phyloP scores from a whole-genome alignment of 2,113 vertebrate species.

The Indri indri region DNA sequence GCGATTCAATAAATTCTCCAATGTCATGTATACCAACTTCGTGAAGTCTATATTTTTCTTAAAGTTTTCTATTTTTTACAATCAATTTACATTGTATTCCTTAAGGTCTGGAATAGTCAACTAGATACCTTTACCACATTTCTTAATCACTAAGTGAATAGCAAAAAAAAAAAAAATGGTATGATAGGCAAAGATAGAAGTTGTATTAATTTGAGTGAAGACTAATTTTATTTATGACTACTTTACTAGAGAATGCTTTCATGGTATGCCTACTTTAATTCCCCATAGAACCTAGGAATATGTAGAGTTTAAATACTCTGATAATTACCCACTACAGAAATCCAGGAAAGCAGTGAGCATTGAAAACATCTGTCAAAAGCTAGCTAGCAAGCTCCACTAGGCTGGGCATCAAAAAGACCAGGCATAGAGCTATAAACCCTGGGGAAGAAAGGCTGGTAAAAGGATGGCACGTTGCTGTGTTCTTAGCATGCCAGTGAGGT shows the following conservation, averaged over 20 bases:
- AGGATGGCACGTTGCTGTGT: background rate
- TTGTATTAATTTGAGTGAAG: background rate
- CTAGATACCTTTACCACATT: background rate
- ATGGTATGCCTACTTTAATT: slow-evolving; percentile 10
- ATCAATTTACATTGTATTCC: background rate
- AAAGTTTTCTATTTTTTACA: background rate
- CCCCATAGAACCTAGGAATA: background rate
- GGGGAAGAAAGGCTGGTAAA: background rate
- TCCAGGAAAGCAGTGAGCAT: slow-evolving; percentile 18
- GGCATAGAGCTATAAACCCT: background rate
- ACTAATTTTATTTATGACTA: slow-evolving; percentile 28
- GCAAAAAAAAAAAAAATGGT: background rate
- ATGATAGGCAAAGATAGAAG: background rate
- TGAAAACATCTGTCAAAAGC: slow-evolving; percentile 40
- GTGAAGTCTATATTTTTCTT: slow-evolving; percentile 9
- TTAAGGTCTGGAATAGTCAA: background rate
- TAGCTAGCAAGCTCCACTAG: background rate
- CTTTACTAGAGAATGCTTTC: background rate
- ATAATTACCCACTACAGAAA: background rate
- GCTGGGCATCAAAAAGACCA: background rate
- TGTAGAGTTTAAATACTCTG: background rate
- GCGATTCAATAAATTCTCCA: background rate
- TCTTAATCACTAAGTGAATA: background rate
- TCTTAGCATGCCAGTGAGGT: background rate
- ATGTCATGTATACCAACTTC: background rate